Base-by-base conservation (phyloP, 2,113 vertebrate genomes). In the Microcebus griseorufus region DNA sequence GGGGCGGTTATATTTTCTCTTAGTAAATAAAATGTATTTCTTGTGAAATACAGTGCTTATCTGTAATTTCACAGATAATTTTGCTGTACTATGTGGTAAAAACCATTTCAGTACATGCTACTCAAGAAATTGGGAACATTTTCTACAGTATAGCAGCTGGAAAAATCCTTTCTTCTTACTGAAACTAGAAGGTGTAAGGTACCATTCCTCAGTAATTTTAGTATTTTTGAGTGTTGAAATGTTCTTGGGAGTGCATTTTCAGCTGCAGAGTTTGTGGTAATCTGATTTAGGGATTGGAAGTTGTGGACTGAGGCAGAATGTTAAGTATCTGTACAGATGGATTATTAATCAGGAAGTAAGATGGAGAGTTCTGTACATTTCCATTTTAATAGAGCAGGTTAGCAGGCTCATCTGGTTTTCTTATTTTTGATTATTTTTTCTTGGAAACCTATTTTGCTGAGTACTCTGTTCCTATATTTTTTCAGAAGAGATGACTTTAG, bases 351-450 rank as follows among this genome's bases (percentile, higher is more conserved):
- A 79, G 62, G 76, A 65, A 94, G 62, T 92, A 85, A 90, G 27
- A 18, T 84, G 51, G 81, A 93, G 78, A 72, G 39, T 92, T 87
- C 8, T 93, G 8, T 29, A 85, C n/a, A 86, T 84, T 90, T n/a
- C 60, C 62, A 85, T 94, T 94, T 97, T 87, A 93, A 86, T 93
- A 88, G 42, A 79, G 75, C 37, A 95, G 72, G 55, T 51, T 51
- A 78, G 79, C 34, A 92, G 75, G 20, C 90, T 95, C 23, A 86
- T 70, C 79, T 95, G 62, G 65, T 81, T 84, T 88, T 81, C 45
- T 90, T 85, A n/a, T 45, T 95, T 96, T 94, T 67, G 6, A 48
- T 93, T 85, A 75, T 67, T 94, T 90, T 96, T 96, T 94, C 78
- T 94, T 82, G 75, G 67, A 87, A 87, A 16, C 27, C 9, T 94